A percentile compares a stretch with the other conserved stretches of the same genome.
phyloP scores from a whole-genome alignment of 2,797 vertebrate species.

The Takifugu rubripes region DNA sequence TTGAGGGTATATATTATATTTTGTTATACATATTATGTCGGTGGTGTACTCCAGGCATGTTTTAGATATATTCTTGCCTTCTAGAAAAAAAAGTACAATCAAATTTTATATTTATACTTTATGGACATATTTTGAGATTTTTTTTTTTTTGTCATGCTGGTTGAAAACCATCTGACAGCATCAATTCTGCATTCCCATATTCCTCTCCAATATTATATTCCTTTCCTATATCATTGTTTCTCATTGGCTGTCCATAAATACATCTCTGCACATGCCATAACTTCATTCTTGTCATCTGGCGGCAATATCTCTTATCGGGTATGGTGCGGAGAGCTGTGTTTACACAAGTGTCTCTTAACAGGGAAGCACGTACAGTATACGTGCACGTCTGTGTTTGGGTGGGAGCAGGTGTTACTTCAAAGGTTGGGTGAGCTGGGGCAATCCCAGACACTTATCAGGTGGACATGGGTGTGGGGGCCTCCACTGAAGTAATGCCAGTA shows the following conservation, averaged over 20 bases:
- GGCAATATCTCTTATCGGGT: slow-evolving; percentile 61
- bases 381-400: slow-evolving; percentile 4
- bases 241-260: slow-evolving; percentile 8
- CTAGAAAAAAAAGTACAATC: too few relatives aligned
- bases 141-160: too few relatives aligned
- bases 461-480: slow-evolving; percentile 12
- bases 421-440: slow-evolving; percentile 50
- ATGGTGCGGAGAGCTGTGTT: slow-evolving; percentile 28
- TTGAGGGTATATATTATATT: too few relatives aligned
- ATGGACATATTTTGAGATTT: too few relatives aligned
- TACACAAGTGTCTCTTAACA: slow-evolving; percentile 4
- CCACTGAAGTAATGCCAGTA: slow-evolving; percentile 64
- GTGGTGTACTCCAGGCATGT: too few relatives aligned
- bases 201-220: not conserved
- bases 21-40: too few relatives aligned
- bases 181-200: not conserved
- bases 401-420: slow-evolving; percentile 71
- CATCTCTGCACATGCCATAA: slow-evolving; percentile 39
- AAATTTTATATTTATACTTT: too few relatives aligned
- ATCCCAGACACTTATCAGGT: slow-evolving; percentile 43
- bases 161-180: not conserved
- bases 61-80: too few relatives aligned
- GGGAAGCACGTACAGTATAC: slow-evolving; percentile 3
- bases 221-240: not conserved
- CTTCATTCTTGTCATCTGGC: slow-evolving; percentile 52